Evolutionary conservation across 2,888 invertebrate species (phyloP), one percentile per base, ranked within the genome.

Genomic region (Stenchaetothrips biformis): DNA sequence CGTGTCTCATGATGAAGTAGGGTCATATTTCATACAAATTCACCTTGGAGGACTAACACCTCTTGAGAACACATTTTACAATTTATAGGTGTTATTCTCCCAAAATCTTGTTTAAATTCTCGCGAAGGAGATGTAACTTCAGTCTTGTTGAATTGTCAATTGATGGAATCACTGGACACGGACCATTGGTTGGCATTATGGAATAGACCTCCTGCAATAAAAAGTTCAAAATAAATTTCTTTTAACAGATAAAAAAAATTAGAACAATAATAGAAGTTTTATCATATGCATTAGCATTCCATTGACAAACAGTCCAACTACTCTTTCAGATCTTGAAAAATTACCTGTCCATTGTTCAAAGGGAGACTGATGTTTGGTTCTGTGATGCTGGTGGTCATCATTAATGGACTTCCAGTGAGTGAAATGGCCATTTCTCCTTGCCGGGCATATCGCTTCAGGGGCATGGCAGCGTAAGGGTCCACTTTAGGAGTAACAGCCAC

Each of bases 361-460:
- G 67, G 67, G 25, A 74, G 67, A 25, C 67, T 25, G 25, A 74
- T 74, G 25, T 74, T 74, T 25, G 67, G 67, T 74, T 74, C 67
- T 25, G 67, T 74, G 25, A 74, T 74, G 25, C 67, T 74, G 0
- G 67, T 74, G 7, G 67, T 74, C 67, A 74, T 74, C 67, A 74
- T 74, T 25, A 74, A 21, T 11, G 67, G 67, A 74, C 67, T 74
- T 7, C 67, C 67, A 21, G 67, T 74, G 21, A 74, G 25, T 74
- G 67, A 74, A 9, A 74, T 74, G 67, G 67, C 67, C 67, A 74
- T 74, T 21, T 74, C 67, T 11, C 67, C 67, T 11, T 74, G 67
- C 7, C 67, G 67, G 25, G 67, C 67, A 74, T 74, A 74, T 7
- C 67, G 67, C 11, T 74, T 74, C 11, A 74, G 11, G 67, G 67